These are phyloP conservation scores for Scomber colias DNA, from an alignment of 2,113 vertebrate species.

Conservation along the genomic window DNA sequence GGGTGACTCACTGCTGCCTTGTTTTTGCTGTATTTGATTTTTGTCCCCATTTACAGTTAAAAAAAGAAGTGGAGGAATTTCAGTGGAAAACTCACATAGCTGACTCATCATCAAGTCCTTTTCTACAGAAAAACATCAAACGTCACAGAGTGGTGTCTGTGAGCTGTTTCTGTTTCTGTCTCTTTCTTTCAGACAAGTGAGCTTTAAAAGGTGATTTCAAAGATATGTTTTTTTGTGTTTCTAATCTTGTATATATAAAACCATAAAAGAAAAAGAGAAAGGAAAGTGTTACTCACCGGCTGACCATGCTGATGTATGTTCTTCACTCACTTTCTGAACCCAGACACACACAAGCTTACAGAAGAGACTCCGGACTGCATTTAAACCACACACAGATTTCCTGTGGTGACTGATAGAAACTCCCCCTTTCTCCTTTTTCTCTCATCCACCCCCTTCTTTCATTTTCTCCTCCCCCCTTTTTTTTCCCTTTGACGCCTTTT, in stretches of 20 bases:
- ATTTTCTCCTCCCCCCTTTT: conserved; percentile 43
- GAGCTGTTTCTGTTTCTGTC: background rate
- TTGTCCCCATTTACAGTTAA: background rate
- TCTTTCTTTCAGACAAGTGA: background rate
- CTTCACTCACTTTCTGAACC: conserved; percentile 1
- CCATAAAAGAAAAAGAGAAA: background rate
- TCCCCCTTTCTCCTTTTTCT: background rate
- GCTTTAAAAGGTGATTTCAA: background rate
- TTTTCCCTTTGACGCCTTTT: conserved; percentile 27
- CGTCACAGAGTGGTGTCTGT: background rate
- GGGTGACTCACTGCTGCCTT: background rate
- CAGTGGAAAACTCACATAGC: background rate
- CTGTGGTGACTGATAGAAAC: conserved; percentile 58
- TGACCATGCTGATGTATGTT: conserved; percentile 86
- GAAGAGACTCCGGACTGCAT: conserved; percentile 20
- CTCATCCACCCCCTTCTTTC: conserved; percentile 1
- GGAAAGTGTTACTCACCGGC: conserved; percentile 86
- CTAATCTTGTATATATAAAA: conserved; percentile 22
- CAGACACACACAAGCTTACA: conserved; percentile 4
- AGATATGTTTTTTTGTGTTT: background rate
- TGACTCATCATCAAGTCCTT: background rate
- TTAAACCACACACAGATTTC: conserved; percentile 59
- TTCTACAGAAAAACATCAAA: conserved; percentile 14
- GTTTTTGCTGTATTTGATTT: background rate
- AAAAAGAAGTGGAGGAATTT: background rate